Evolutionary conservation across 2,888 invertebrate species (phyloP), one percentile per base, ranked within the genome.

Genomic region (Penaeus monodon): DNA sequence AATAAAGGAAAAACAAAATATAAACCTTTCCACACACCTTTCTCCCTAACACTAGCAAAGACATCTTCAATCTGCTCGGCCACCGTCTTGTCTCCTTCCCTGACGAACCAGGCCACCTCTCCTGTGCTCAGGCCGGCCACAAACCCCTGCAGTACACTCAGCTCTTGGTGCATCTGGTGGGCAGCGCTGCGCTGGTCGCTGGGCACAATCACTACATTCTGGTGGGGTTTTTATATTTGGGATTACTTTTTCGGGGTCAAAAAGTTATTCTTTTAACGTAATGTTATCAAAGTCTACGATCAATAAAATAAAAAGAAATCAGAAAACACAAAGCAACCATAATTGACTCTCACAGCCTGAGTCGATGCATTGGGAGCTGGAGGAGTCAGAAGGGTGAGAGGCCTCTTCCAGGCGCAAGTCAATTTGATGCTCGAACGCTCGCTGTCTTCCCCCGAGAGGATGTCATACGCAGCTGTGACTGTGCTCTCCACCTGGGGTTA

Each of bases 91-190:
- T 74, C 33, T 57, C 66, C 66, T 66, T 88, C 84, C 29, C 64
- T 63, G 6, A 84, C 57, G 33, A 73, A 73, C 87, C 87, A 88
- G 7, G 64, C 44, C 65, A 88, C 84, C 65, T 88, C 87, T 2
- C 87, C 87, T 10, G 84, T 70, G 27, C 38, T 17, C 12, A 88
- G 57, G 63, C 87, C 87, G 17, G 64, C 27, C 29, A 88, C 84
- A 80, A 88, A 84, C 20, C 81, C 84, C n/a, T 63, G 29, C 66
- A 88, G 44, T 29, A 88, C 76, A 22, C 27, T 74, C 33, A 88
- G 57, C 38, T 88, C 87, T 38, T 65, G 66, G 38, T 80, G 76
- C 84, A 88, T 84, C 76, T 88, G 84, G 38, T 84, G 63, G 64
- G 76, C 81, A 10, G 80, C 65, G 65, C 87, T 81, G 66, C 84